Conservation (phyloP, 1,140 invertebrate genomes). For the Propsilocerus akamusi region DNA sequence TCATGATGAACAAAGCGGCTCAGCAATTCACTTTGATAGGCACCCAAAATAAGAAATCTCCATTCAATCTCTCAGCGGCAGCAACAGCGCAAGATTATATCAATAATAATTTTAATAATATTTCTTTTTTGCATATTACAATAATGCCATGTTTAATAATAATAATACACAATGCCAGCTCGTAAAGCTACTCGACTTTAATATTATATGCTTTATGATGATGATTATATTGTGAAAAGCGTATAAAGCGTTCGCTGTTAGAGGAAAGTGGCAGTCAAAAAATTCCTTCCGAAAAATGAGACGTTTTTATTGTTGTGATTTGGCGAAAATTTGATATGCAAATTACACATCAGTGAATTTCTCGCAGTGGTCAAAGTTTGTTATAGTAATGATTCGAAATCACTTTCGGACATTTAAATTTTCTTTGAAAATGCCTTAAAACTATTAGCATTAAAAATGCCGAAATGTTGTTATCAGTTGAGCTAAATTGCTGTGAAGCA, state of each 20-base stretch:
- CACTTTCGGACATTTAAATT: not conserved
- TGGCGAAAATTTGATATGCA: conserved; percentile 1
- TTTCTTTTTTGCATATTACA: conserved; percentile 2
- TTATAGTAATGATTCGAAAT: not conserved
- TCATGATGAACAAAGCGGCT: not conserved
- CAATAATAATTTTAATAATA: conserved; percentile 4
- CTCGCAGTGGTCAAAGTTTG: not conserved
- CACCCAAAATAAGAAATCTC: not conserved
- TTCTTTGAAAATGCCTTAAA: too few species aligned
- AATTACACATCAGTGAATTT: too few species aligned
- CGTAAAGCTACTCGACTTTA: conserved; percentile 4
- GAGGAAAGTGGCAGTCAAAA: not conserved
- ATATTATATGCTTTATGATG: conserved; percentile 2
- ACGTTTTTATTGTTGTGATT: not conserved
- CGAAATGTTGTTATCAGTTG: too few species aligned
- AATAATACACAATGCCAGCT: conserved; percentile 4
- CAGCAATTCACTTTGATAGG: too few species aligned
- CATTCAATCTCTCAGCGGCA: not conserved
- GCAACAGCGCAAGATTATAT: conserved; percentile 2
- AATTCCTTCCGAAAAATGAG: not conserved
- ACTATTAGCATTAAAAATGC: too few species aligned
- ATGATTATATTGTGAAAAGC: too few species aligned
- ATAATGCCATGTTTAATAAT: conserved; percentile 4
- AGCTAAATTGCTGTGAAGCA: too few species aligned
- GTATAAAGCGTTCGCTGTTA: too few species aligned